Evolutionary conservation across 2,113 vertebrate genomes (phyloP), one percentile per base, ranked within the genome.

Genomic region (Pseudorectes ferrugineus): DNA sequence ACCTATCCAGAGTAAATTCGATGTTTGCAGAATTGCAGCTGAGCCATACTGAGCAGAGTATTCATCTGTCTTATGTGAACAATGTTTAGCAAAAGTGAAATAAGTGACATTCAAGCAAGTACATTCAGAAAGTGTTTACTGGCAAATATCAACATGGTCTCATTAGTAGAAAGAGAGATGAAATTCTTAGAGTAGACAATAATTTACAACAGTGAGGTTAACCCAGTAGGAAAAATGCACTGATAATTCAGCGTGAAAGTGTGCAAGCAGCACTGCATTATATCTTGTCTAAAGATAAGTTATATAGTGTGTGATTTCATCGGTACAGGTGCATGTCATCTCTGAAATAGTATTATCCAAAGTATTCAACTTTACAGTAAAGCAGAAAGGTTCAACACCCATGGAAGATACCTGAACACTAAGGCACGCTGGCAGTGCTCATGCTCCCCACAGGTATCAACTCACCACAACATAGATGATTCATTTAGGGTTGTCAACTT

Each of bases 211-310:
- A 66, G n/a, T 20, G 36, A 88, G n/a, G n/a, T 66, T 85, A 85
- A 67, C 31, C 54, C 42, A 75, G 36, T 24, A 61, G 70, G 66
- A 83, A 76, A 79, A 90, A 85, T n/a, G 49, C 74, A n/a, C 51
- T 36, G 81, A 73, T 91, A 70, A 79, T 82, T 94, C 89, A 66
- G 33, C 5, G 33, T 94, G 80, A 70, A 97, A 91, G 74, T 73
- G 84, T 73, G 85, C 78, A 83, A 94, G 73, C 59, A 76, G 74
- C 31, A 36, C 46, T 77, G 67, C 46, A 55, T 88, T 76, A 31
- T 77, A 90, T 93, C 81, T 80, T 83, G 46, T 80, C 81, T 85
- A 77, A 88, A 85, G 93, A 91, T 90, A 93, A 96, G 89, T 90
- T 94, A 57, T 88, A 42, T 13, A 51, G 29, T 29, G 49, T 85